Evolutionary conservation across 2,797 vertebrate species (phyloP).

Genomic region (Lateolabrax maculatus): DNA sequence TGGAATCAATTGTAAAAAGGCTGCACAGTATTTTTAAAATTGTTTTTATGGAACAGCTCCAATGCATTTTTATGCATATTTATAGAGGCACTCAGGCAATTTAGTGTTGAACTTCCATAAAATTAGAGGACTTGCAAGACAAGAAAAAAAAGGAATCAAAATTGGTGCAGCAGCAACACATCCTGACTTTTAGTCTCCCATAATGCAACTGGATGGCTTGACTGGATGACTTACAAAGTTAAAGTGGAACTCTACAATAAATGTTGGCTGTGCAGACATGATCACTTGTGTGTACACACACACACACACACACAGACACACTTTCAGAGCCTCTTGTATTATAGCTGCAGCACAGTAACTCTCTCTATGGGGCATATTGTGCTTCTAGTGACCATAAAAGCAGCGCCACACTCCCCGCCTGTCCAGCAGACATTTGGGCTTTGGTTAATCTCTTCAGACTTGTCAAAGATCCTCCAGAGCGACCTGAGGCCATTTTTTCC

Average conservation of each 20-base stretch:
- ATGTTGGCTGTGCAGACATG: background rate
- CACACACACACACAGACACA: no score
- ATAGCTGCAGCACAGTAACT: background rate
- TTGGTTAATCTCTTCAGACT: no score
- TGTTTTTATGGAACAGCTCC: background rate
- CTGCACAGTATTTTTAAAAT: background rate
- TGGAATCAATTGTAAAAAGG: background rate
- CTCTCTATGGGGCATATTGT: background rate
- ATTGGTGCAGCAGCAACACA: background rate
- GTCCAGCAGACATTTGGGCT: no score
- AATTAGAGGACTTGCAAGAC: background rate
- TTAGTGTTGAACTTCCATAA: background rate
- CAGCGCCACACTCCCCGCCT: background rate
- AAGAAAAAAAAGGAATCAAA: background rate
- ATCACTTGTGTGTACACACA: no score
- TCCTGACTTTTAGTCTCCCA: background rate
- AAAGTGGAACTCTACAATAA: background rate
- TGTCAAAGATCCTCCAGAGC: background rate
- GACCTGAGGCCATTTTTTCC: no score
- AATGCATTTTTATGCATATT: conserved; percentile 14
- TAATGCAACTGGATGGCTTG: background rate
- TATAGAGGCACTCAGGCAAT: conserved; percentile 13
- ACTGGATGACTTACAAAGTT: background rate
- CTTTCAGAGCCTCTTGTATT: background rate
- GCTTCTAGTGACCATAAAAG: background rate